Evolutionary conservation across 2,113 vertebrate genomes (phyloP).

Genomic region (Tragelaphus imberbis): DNA sequence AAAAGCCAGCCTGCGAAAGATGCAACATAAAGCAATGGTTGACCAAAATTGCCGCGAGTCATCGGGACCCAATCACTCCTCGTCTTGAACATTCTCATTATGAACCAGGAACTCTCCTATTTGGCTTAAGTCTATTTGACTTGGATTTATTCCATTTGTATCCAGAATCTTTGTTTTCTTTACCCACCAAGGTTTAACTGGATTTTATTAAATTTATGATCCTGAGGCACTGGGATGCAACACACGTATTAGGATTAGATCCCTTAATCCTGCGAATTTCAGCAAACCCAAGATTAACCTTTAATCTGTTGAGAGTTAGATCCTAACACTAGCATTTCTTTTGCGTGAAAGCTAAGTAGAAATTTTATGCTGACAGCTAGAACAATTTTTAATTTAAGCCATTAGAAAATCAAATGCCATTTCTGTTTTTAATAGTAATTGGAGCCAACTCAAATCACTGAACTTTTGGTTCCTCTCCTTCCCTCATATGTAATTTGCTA

Average conservation of each 20-base stretch:
- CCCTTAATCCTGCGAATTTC: neutral
- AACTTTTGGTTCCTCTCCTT: neutral
- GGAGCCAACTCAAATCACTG: neutral
- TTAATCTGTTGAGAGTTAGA: neutral
- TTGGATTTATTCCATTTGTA: neutral
- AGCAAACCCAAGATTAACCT: neutral
- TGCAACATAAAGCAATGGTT: neutral
- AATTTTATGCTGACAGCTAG: neutral
- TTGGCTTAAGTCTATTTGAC: neutral
- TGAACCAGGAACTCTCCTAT: neutral
- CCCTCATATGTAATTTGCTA: neutral
- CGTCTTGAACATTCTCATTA: neutral
- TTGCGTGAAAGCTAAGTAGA: neutral
- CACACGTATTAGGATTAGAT: neutral
- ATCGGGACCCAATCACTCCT: neutral
- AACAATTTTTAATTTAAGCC: neutral
- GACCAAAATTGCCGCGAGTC: neutral
- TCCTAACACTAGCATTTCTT: neutral
- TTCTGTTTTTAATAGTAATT: neutral
- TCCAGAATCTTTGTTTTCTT: neutral
- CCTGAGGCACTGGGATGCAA: neutral
- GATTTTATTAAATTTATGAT: constrained; percentile 11
- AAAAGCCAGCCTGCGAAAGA: neutral
- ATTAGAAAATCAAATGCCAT: neutral
- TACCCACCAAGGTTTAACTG: neutral